phyloP scores from a whole-genome alignment of 1,140 invertebrate species.

The Choristoneura fumiferana region DNA sequence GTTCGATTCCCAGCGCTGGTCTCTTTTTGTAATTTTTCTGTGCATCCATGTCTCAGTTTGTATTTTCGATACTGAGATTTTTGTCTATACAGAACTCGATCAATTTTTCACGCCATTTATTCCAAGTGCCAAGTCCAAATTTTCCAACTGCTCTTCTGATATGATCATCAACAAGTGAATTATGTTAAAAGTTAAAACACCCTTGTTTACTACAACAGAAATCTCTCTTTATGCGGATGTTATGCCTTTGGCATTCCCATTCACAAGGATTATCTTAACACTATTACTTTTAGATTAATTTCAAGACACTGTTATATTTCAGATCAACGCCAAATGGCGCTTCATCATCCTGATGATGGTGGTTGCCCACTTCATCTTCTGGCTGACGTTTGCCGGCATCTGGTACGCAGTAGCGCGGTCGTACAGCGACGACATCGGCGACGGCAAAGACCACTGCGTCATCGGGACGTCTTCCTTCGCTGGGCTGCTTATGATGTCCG shows the following conservation, averaged over 20 bases:
- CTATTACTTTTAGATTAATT: too few relatives aligned
- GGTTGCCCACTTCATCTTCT: constrained; percentile 75
- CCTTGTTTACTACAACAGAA: too few relatives aligned
- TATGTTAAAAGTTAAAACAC: too few relatives aligned
- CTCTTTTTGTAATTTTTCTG: too few relatives aligned
- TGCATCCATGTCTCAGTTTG: too few relatives aligned
- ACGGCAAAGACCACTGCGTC: constrained; percentile 71
- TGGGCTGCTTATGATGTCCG: constrained; percentile 80
- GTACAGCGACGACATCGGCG: constrained; percentile 74
- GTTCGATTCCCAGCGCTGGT: too few relatives aligned
- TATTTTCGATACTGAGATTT: too few relatives aligned
- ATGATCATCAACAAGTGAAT: constrained; percentile 21
- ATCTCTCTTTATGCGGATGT: too few relatives aligned
- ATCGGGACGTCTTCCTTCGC: constrained; percentile 77
- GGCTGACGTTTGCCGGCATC: constrained; percentile 77
- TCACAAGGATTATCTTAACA: too few relatives aligned
- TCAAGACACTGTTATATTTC: too few relatives aligned
- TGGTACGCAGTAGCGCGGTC: constrained; percentile 76
- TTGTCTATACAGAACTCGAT: constrained; percentile 26
- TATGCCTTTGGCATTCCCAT: too few relatives aligned
- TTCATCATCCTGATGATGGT: constrained; percentile 79
- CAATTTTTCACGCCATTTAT: constrained; percentile 26
- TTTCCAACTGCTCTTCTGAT: constrained; percentile 24
- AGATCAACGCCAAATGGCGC: constrained; percentile 81
- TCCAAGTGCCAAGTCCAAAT: constrained; percentile 27